Conservation (phyloP, 2,888 invertebrate genomes). For the Eupithecia insigniata region DNA sequence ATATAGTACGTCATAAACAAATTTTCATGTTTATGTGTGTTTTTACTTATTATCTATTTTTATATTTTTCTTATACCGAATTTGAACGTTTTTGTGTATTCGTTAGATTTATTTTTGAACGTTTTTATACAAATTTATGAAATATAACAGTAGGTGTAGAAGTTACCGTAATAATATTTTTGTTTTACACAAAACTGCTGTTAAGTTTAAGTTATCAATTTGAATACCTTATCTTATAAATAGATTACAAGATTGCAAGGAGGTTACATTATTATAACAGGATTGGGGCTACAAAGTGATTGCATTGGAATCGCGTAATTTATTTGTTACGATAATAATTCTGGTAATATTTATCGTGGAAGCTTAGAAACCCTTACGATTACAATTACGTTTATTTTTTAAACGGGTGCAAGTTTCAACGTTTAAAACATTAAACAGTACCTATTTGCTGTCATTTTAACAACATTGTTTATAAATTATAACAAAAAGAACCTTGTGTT, state of each 20-base stretch:
- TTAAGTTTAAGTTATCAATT: not conserved
- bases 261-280: not conserved
- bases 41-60: slow-evolving; percentile 6
- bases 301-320: not conserved
- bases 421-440: not conserved
- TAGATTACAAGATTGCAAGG: not conserved
- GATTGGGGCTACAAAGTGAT: slow-evolving; percentile 28
- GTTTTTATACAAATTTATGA: not conserved
- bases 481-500: not conserved
- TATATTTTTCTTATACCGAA: slow-evolving; percentile 26
- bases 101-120: too few relatives aligned
- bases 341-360: not conserved
- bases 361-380: not conserved
- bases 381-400: not conserved
- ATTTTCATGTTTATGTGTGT: not conserved
- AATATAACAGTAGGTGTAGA: not conserved
- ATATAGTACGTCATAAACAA: not conserved
- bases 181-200: slow-evolving; percentile 5
- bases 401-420: not conserved
- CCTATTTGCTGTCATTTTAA: not conserved
- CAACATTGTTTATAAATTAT: not conserved
- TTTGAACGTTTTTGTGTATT: slow-evolving; percentile 29
- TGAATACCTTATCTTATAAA: not conserved
- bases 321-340: not conserved
- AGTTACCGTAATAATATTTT: not conserved